phyloP scores from a whole-genome alignment of 1,140 invertebrate genomes.

The Drosophila nigromelanica region DNA sequence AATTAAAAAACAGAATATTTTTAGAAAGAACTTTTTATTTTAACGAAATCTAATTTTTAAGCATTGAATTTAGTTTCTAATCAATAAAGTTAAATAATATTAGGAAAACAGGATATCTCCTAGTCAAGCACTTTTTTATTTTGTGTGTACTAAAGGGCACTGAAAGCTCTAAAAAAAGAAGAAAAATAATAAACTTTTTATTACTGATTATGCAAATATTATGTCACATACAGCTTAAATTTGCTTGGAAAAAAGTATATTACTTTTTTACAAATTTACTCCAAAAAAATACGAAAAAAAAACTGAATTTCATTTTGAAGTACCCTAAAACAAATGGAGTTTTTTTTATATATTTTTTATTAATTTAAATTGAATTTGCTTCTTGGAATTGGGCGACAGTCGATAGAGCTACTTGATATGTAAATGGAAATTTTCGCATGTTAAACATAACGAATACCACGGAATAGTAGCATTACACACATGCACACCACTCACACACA shows the following conservation, averaged over 20 bases:
- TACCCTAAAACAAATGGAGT: no score
- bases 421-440: slow-evolving; percentile 46
- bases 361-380: slow-evolving; percentile 27
- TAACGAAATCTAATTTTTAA: no score
- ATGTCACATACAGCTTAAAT: neutral
- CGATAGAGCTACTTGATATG: slow-evolving; percentile 44
- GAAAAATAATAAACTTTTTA: neutral
- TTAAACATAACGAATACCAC: slow-evolving; percentile 23
- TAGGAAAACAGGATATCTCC: neutral
- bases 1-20: no score
- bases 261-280: no score
- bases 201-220: neutral
- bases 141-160: neutral
- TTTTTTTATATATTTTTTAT: neutral
- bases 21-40: no score
- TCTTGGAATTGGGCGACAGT: slow-evolving; percentile 10
- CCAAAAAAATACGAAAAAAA: neutral
- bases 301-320: neutral
- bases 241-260: neutral
- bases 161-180: neutral
- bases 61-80: no score
- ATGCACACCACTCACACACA: neutral
- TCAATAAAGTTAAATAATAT: no score
- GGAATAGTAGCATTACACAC: slow-evolving; percentile 28
- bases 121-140: neutral